phyloP scores from a whole-genome alignment of 2,113 vertebrate species.

The Aptenodytes forsteri region DNA sequence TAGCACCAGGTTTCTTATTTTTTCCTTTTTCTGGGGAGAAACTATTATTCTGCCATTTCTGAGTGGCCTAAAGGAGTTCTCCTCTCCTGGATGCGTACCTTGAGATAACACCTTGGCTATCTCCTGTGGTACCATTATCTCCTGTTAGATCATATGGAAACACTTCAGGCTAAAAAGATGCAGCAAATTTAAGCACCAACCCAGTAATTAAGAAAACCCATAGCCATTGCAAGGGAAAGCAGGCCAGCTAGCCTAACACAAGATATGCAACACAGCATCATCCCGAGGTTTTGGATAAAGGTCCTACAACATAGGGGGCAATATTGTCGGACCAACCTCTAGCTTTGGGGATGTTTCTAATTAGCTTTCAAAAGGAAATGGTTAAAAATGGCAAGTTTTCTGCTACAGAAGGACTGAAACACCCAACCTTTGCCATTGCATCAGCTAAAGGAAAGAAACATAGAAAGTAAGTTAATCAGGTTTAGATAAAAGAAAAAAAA shows the following conservation, averaged over 20 bases:
- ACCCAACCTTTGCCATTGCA: not conserved
- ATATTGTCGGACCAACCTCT: too few species aligned
- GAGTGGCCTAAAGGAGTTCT: not conserved
- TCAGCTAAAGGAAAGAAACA: not conserved
- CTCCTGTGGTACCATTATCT: not conserved
- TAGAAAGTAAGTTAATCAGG: not conserved
- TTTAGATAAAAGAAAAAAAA: not conserved
- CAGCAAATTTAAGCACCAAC: not conserved
- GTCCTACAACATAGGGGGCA: not conserved
- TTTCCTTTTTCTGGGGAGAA: not conserved
- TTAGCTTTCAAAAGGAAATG: not conserved
- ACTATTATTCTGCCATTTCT: not conserved
- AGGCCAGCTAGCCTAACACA: not conserved
- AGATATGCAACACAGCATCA: not conserved
- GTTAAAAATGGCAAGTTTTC: not conserved
- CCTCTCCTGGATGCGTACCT: not conserved
- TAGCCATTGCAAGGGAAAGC: not conserved
- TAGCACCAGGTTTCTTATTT: not conserved
- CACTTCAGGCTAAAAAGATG: not conserved
- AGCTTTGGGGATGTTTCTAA: not conserved
- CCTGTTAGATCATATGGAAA: not conserved
- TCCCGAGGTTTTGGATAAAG: not conserved
- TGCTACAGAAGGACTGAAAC: not conserved
- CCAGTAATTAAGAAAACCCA: not conserved
- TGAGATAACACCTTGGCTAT: not conserved